Evolutionary conservation across 2,113 vertebrate genomes (phyloP).

Genomic region (Odobenus rosmarus): DNA sequence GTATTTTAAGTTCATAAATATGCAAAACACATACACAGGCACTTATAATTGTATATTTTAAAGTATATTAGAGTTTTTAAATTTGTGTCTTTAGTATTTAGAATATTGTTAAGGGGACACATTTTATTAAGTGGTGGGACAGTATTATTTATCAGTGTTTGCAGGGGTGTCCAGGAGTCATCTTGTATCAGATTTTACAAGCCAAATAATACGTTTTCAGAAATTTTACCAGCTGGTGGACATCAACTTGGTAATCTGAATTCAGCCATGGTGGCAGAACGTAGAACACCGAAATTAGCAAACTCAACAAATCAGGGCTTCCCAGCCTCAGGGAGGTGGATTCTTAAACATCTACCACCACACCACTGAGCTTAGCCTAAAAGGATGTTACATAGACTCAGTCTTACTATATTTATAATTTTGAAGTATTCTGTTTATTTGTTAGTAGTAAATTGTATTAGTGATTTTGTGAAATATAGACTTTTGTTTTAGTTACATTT

Average conservation of each 20-base stretch:
- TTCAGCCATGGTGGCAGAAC: background rate
- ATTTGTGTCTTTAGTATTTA: background rate
- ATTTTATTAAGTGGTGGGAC: background rate
- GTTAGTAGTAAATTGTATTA: background rate
- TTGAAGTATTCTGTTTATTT: background rate
- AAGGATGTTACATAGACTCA: background rate
- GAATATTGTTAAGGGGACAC: background rate
- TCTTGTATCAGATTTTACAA: background rate
- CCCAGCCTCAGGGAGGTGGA: background rate
- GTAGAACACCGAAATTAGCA: background rate
- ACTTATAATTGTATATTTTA: background rate
- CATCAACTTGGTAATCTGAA: background rate
- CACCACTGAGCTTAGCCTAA: background rate
- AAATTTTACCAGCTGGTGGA: background rate
- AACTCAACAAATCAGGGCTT: background rate
- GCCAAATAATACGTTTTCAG: background rate
- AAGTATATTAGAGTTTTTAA: background rate
- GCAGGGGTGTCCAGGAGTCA: background rate
- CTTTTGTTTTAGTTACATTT: constrained; percentile 7
- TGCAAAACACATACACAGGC: background rate
- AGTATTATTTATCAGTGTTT: background rate
- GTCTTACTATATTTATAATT: background rate
- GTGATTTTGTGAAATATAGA: background rate
- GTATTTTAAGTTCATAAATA: background rate
- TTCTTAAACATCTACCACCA: background rate